phyloP scores from a whole-genome alignment of 2,797 vertebrate species.

The Hyperoplus immaculatus region DNA sequence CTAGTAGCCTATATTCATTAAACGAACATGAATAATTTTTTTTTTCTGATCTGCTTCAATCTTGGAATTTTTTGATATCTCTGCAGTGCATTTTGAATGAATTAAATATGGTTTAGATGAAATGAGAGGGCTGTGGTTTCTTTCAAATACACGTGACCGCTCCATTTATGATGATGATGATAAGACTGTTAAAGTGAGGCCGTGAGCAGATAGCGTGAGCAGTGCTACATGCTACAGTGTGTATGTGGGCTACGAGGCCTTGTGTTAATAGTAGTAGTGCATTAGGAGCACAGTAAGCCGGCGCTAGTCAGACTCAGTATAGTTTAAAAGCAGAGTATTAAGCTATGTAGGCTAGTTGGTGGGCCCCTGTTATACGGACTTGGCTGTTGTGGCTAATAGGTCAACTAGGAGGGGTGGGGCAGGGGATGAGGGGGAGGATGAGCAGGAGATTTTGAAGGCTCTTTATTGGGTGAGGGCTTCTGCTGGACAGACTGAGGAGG shows the following conservation, averaged over 20 bases:
- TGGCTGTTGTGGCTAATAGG: constrained; percentile 72
- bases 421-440: constrained; percentile 68
- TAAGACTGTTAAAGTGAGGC: not conserved
- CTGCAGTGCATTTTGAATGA: not conserved
- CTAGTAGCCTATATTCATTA: not conserved
- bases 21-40: not conserved
- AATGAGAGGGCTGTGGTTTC: not conserved
- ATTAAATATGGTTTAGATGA: not conserved
- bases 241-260: constrained; percentile 18
- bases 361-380: constrained; percentile 48
- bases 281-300: constrained; percentile 54
- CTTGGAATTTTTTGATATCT: not conserved
- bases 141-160: not conserved
- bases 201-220: not conserved
- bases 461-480: constrained; percentile 50
- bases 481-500: constrained; percentile 31
- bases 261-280: constrained; percentile 32
- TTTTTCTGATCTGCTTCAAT: not conserved
- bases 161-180: not conserved
- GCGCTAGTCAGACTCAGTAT: constrained; percentile 46
- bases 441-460: constrained; percentile 64
- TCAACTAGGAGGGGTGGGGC: constrained; percentile 68
- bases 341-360: constrained; percentile 64
- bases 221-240: not conserved
- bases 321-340: constrained; percentile 67